Conservation (phyloP, 2,113 vertebrate species). For the Equus quagga region DNA sequence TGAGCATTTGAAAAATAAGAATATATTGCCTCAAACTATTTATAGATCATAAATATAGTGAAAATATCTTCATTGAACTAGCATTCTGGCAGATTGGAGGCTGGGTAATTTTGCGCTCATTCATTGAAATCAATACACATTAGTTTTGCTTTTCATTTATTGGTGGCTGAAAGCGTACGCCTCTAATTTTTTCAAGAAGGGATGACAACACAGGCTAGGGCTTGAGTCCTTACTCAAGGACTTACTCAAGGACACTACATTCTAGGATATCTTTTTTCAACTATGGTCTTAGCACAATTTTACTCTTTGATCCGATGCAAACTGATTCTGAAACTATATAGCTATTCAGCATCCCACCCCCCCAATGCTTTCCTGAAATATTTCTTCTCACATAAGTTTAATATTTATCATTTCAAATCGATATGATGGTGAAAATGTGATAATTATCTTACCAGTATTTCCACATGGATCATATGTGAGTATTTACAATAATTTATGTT, state of each 20-base stretch:
- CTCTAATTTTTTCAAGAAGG: constrained; percentile 66
- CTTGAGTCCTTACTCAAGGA: neutral
- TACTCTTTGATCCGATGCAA: constrained; percentile 54
- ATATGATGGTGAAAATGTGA: constrained; percentile 76
- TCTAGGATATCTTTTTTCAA: constrained; percentile 53
- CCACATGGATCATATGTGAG: constrained; percentile 63
- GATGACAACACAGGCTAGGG: neutral
- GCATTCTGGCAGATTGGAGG: neutral
- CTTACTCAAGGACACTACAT: neutral
- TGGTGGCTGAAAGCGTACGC: neutral
- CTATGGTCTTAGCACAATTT: constrained; percentile 49
- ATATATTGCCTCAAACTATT: neutral
- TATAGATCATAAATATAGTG: neutral
- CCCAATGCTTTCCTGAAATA: constrained; percentile 76
- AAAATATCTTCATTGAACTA: neutral
- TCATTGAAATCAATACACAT: constrained; percentile 55
- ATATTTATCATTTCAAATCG: constrained; percentile 79
- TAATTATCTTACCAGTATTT: constrained; percentile 72
- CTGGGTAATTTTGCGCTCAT: constrained; percentile 8
- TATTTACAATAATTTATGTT: constrained; percentile 40
- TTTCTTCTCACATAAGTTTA: constrained; percentile 78
- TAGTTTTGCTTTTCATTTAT: constrained; percentile 48
- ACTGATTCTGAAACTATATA: constrained; percentile 59
- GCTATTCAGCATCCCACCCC: constrained; percentile 46
- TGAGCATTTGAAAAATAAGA: constrained; percentile 3